Evolutionary conservation across 2,888 invertebrate genomes (phyloP), one percentile per base, ranked within the genome.

Genomic region (Colletes collaris): DNA sequence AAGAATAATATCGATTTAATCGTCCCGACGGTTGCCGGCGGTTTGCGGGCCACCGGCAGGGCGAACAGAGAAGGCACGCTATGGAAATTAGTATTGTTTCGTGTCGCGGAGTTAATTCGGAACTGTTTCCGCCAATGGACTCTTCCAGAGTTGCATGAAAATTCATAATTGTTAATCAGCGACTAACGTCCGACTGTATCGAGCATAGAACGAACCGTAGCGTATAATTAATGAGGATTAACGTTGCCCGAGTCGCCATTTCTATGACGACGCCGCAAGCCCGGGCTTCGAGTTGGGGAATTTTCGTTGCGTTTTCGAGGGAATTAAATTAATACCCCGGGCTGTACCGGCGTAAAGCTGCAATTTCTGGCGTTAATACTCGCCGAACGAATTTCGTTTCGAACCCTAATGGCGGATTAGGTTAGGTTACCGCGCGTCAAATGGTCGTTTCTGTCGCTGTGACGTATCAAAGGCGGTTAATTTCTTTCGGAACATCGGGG

Each of bases 61-160:
- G 27, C 27, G 27, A 27, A 27, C 27, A 2, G 27, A 27, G 27
- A 27, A 27, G 27, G 1, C 27, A 27, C 27, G 16, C 46, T 60
- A 68, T 73, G 73, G 8, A 73, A 68, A 68, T 73, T 73, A 60
- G 46, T 55, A 60, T 73, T 10, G 60, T 44, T 46, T 19, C 53
- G 37, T 13, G 52, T 67, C 50, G 52, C 11, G 35, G 52, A 16
- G 46, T 55, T 40, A 60, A 60, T 52, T n/a, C 53, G 11, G 35
- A 60, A 59, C 52, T 35, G 40, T 58, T 64, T 44, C 27, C 40
- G 35, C 46, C 7, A 8, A 46, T 46, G 44, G 52, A 11, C 71
- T 59, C 19, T 16, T 6, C 4, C 40, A 58, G 49, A 27, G 44
- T 76, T 27, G 10, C 56, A 13, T 10, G 60, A 60, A 50, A 49